Conservation (phyloP, 1,140 invertebrate genomes). For the Polyergus mexicanus region DNA sequence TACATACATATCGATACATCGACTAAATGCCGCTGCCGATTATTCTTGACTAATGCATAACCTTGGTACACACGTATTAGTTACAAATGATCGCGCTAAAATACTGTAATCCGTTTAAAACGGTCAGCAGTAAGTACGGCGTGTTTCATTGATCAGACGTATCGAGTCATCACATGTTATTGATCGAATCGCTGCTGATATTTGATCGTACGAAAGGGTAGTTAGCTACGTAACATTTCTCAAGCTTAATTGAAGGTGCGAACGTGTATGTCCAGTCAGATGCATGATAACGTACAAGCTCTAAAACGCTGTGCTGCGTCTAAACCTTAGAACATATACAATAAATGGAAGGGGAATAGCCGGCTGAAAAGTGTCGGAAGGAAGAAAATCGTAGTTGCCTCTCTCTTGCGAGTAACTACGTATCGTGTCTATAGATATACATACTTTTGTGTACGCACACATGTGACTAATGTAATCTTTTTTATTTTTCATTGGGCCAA, state of each 20-base stretch:
- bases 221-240: neutral
- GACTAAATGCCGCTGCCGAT: constrained; percentile 46
- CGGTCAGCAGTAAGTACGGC: constrained; percentile 42
- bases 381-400: too few relatives aligned
- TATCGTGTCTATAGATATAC: too few relatives aligned
- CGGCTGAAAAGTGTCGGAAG: too few relatives aligned
- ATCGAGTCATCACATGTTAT: constrained; percentile 9
- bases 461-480: too few relatives aligned
- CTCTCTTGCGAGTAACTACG: too few relatives aligned
- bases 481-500: too few relatives aligned
- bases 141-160: constrained; percentile 38
- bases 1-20: constrained; percentile 47
- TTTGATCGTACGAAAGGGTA: neutral
- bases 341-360: too few relatives aligned
- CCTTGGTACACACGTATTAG: constrained; percentile 54
- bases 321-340: too few relatives aligned
- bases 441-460: too few relatives aligned
- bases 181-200: neutral
- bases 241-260: constrained; percentile 1
- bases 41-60: constrained; percentile 63
- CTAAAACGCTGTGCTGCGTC: neutral
- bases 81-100: constrained; percentile 54
- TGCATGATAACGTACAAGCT: neutral
- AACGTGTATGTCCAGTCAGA: neutral
- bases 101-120: constrained; percentile 52